phyloP scores from a whole-genome alignment of 2,113 vertebrate species.

The Rallus limicola region DNA sequence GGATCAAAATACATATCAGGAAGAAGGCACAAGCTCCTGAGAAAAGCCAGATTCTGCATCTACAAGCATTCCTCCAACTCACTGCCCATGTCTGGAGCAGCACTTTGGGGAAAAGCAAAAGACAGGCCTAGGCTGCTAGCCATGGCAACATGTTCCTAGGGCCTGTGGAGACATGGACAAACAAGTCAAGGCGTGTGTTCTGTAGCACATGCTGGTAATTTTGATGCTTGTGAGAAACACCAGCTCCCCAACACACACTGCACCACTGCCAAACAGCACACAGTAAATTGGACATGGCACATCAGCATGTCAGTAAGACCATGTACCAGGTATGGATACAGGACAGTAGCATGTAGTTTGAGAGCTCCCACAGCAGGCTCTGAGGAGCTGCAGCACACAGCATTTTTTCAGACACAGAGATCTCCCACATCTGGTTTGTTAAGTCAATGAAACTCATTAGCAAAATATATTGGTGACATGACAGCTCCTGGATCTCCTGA shows the following conservation, averaged over 20 bases:
- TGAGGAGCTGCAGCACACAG: not conserved
- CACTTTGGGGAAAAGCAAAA: not conserved
- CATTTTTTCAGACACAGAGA: not conserved
- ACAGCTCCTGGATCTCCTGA: not conserved
- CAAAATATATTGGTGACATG: not conserved
- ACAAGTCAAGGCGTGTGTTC: not conserved
- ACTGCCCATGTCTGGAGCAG: not conserved
- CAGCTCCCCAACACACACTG: not conserved
- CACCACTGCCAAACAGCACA: not conserved
- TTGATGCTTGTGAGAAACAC: not conserved
- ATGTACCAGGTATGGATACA: rapidly evolving
- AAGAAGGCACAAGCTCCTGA: not conserved
- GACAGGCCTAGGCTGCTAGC: not conserved
- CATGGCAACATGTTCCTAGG: not conserved
- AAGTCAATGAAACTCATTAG: not conserved
- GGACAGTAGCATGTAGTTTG: not conserved
- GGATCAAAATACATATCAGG: not conserved
- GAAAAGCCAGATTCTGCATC: not conserved
- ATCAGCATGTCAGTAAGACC: not conserved
- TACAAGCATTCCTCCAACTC: not conserved
- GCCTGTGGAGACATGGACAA: rapidly evolving
- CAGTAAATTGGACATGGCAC: not conserved
- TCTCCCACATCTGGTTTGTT: slow-evolving; percentile 1
- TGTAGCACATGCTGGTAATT: not conserved
- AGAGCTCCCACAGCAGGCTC: not conserved